These are phyloP conservation scores for Panonychus citri DNA, from an alignment of 1,140 invertebrate species.

Conservation along the genomic window DNA sequence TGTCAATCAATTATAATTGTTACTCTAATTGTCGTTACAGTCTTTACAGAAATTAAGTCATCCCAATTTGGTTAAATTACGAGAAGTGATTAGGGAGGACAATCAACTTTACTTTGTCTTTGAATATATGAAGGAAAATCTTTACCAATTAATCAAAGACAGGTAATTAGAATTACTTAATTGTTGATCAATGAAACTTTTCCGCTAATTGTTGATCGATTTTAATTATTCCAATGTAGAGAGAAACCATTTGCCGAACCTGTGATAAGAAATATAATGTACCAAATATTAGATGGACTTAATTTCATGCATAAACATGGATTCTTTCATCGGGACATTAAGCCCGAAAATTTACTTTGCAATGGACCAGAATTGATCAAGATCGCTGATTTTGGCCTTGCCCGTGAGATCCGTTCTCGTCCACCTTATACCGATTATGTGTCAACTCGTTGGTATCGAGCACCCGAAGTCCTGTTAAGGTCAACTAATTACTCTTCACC, in stretches of 20 bases:
- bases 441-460: conserved; percentile 90
- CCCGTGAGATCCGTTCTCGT: conserved; percentile 53
- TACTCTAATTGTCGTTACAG: conserved; percentile 28
- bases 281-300: conserved; percentile 78
- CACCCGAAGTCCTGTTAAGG: conserved; percentile 81
- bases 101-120: conserved; percentile 98
- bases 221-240: conserved; percentile 27
- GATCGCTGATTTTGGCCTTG: conserved; percentile 94
- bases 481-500: conserved; percentile 87
- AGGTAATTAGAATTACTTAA: conserved; percentile 32
- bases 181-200: too few relatives aligned
- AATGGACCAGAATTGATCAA: conserved; percentile 88
- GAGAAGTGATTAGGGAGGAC: conserved; percentile 96
- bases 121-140: conserved; percentile 98
- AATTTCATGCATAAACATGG: conserved; percentile 97
- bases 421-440: conserved; percentile 98
- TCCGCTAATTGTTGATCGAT: too few relatives aligned
- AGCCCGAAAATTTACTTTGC: conserved; percentile 80
- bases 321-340: conserved; percentile 91
- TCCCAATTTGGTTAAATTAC: conserved; percentile 90
- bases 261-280: conserved; percentile 77
- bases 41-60: conserved; percentile 95
- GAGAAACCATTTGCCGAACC: conserved; percentile 74
- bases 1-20: too few relatives aligned
- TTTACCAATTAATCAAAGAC: conserved; percentile 96